Evolutionary conservation across 2,888 invertebrate species (phyloP), one percentile per base, ranked within the genome.

Genomic region (Cetonia aurata): DNA sequence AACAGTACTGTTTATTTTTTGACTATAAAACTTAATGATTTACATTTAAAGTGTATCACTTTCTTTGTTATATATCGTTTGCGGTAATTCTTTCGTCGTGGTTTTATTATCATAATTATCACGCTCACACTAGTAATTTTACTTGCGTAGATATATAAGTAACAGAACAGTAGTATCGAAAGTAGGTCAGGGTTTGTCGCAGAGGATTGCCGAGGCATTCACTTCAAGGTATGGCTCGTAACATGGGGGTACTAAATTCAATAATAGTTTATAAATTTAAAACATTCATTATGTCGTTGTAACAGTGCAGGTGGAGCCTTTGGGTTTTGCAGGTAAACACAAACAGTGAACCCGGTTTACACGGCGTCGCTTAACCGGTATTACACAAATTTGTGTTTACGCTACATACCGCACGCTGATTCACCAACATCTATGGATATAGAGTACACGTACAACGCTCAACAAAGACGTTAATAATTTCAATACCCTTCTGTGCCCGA

Each of bases 331-430:
- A 68, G 50, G 68, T 59, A 56, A 57, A 57, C 57, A 48, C 68
- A 68, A 68, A 68, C 56, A 68, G 13, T 48, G 17, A 48, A 19
- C 48, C 10, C 37, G 48, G 52, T 69, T 69, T 60, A 60, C 60
- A 69, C 46, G 41, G 52, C 41, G 60, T 37, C 42, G 69, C 50
- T 59, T 69, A 69, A 57, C 69, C 60, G 60, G 56, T 60, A 69
- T 69, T 69, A 69, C 60, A 69, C 60, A 69, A 69, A 69, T 69
- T 69, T 33, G 66, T 67, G 65, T 62, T 69, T 71, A 53, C 67
- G 52, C 50, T 72, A 53, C 44, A 60, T 60, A 60, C 59, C 59
- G 46, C 46, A 13, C 46, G 13, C 59, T 60, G 44, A 60, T 46
- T 60, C 46, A 46, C 25, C 37, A 37, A n/a, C 55, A 33, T 55